A percentile compares a stretch with the other conserved stretches of the same genome.
These are phyloP conservation scores for Pedicia rivosa DNA, from an alignment of 2,888 invertebrate genomes.

Conservation along the genomic window DNA sequence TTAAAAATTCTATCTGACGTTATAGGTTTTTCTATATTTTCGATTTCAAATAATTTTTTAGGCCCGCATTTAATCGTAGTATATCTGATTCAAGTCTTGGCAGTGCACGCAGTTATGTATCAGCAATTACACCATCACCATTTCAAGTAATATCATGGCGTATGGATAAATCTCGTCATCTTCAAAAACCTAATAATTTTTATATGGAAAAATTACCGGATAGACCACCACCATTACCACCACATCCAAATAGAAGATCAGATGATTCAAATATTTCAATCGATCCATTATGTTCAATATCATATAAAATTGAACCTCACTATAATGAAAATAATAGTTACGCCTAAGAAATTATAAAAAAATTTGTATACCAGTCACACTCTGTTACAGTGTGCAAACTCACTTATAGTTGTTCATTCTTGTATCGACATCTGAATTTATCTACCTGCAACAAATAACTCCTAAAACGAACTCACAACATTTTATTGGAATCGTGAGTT, in stretches of 20 bases:
- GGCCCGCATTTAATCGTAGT: not conserved
- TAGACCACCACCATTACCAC: constrained; percentile 5
- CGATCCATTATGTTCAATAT: constrained; percentile 3
- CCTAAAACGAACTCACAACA: no score
- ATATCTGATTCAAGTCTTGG: not conserved
- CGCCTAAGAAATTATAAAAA: no score
- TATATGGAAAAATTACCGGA: constrained; percentile 3
- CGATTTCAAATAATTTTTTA: not conserved
- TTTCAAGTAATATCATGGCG: constrained; percentile 3
- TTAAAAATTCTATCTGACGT: no score
- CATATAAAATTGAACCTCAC: no score
- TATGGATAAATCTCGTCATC: not conserved
- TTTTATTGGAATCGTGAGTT: no score
- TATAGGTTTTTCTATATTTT: no score
- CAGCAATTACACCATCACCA: constrained; percentile 3
- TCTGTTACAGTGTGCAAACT: no score
- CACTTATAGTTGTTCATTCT: no score
- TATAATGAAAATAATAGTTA: no score
- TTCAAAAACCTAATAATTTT: not conserved
- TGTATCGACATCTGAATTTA: no score
- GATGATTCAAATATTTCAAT: not conserved
- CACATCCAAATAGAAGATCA: constrained; percentile 4
- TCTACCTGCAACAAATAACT: no score
- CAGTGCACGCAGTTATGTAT: constrained; percentile 2
- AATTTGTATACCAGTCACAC: no score